A percentile compares a stretch with the other conserved stretches of the same genome.
These are phyloP conservation scores for Bambusicola thoracicus DNA, from an alignment of 2,113 vertebrate genomes.

Conservation along the genomic window DNA sequence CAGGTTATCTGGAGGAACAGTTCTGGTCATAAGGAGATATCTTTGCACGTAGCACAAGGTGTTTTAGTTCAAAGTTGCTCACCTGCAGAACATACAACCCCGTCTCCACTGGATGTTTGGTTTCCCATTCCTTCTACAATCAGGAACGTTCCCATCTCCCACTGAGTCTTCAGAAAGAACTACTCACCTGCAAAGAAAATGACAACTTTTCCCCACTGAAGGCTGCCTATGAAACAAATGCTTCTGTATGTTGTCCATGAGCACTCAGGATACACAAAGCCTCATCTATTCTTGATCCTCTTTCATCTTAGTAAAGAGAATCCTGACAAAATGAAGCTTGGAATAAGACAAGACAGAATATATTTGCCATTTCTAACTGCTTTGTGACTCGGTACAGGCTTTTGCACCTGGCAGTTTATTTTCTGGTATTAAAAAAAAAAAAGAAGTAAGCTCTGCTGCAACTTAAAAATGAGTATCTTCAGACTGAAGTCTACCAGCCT, in stretches of 20 bases:
- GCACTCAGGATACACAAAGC: background rate
- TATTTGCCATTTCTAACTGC: background rate
- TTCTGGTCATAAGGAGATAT: background rate
- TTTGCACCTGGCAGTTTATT: background rate
- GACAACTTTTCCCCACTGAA: background rate
- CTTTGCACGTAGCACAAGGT: background rate
- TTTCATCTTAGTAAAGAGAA: background rate
- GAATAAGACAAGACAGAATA: no score
- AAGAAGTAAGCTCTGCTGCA: background rate
- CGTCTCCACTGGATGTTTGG: background rate
- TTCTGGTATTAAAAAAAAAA: background rate
- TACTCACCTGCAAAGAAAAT: background rate
- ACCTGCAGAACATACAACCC: background rate
- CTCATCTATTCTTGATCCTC: background rate
- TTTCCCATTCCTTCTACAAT: background rate
- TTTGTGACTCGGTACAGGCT: background rate
- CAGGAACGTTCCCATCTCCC: background rate
- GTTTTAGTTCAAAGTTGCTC: background rate
- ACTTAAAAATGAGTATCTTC: background rate
- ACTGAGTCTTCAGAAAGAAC: background rate
- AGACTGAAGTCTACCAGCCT: background rate
- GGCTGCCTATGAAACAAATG: background rate
- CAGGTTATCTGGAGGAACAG: background rate
- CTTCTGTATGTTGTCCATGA: background rate
- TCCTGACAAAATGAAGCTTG: background rate